Evolutionary conservation across 2,888 invertebrate genomes (phyloP), one percentile per base, ranked within the genome.

Genomic region (Andrena bicolor): DNA sequence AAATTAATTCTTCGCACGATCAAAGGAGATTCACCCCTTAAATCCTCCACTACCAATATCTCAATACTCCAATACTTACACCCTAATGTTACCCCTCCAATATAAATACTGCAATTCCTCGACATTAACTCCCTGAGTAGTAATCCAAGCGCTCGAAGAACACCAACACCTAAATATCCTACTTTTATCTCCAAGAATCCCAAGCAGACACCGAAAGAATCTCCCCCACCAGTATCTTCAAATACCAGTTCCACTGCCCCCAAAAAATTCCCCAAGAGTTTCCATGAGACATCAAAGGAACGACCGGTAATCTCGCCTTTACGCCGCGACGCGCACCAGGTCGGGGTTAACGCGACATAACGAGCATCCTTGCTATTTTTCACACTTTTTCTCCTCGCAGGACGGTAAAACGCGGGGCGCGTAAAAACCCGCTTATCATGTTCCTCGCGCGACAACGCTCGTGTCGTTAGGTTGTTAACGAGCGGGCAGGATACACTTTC

Each of bases 391-490:
- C 51, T 65, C 41, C 32, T n/a, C n/a, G 26, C 4, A 1, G 2
- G 2, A 5, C 56, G 16, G 35, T 23, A 69, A 69, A 58, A 58
- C 23, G 56, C 58, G 23, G 4, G 10, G 3, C 10, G 63, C 23
- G n/a, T 64, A 61, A 66, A 64, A 74, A 74, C 35, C 20, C 23
- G 48, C 23, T 56, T 58, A 74, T 58, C 69, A 53, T 35, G 26
- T 63, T 53, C 49, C 48, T 64, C n/a, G 53, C 7, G 64, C 63
- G 32, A 63, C 20, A 10, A 13, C 35, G 2, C 61, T 53, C 51
- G 71, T 53, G 75, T 75, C 68, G 68, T 70, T 76, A 20, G 23
- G 30, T 48, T 63, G 63, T 74, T 69, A 74, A 74, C 68, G 63
- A 63, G 56, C 41, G 13, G 53, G 32, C 74, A 66, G 61, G 68